Evolutionary conservation across 2,888 invertebrate genomes (phyloP).

Genomic region (Drosophila niveifrons): DNA sequence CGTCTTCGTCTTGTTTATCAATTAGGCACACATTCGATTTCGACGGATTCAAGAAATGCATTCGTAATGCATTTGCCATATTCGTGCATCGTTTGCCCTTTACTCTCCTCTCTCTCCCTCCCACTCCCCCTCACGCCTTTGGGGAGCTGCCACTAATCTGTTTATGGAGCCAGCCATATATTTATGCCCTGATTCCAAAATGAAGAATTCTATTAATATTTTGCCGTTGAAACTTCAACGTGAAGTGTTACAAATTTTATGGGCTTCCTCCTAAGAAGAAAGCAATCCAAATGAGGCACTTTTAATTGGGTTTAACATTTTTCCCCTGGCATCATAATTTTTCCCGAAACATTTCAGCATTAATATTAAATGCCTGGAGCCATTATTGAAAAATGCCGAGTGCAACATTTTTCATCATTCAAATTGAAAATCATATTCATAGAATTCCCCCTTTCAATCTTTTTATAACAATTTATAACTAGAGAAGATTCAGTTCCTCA

Average conservation of each 20-base stretch:
- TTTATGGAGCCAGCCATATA: slow-evolving; percentile 68
- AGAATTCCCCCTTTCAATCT: slow-evolving; percentile 24
- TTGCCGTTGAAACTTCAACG: slow-evolving; percentile 43
- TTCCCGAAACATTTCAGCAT: slow-evolving; percentile 38
- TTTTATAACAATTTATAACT: slow-evolving; percentile 41
- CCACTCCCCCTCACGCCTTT: slow-evolving; percentile 1
- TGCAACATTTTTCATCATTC: slow-evolving; percentile 66
- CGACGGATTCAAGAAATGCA: slow-evolving; percentile 51
- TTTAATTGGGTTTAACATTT: slow-evolving; percentile 72
- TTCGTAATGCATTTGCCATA: slow-evolving; percentile 64
- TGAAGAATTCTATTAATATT: slow-evolving; percentile 68
- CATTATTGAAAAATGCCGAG: slow-evolving; percentile 65
- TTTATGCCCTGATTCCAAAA: slow-evolving; percentile 53
- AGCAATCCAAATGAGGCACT: slow-evolving; percentile 43
- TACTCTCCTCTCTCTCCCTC: not conserved
- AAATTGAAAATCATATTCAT: slow-evolving; percentile 40
- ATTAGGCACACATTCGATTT: slow-evolving; percentile 68
- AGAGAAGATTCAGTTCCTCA: slow-evolving; percentile 31
- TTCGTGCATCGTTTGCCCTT: slow-evolving; percentile 38
- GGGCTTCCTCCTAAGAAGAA: slow-evolving; percentile 7
- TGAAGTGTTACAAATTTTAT: slow-evolving; percentile 77
- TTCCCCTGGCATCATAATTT: slow-evolving; percentile 64
- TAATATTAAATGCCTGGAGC: slow-evolving; percentile 62
- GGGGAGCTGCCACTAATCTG: slow-evolving; percentile 63
- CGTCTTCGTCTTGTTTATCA: slow-evolving; percentile 66